phyloP scores from a whole-genome alignment of 2,797 vertebrate genomes.

The Neosalanx taihuensis region DNA sequence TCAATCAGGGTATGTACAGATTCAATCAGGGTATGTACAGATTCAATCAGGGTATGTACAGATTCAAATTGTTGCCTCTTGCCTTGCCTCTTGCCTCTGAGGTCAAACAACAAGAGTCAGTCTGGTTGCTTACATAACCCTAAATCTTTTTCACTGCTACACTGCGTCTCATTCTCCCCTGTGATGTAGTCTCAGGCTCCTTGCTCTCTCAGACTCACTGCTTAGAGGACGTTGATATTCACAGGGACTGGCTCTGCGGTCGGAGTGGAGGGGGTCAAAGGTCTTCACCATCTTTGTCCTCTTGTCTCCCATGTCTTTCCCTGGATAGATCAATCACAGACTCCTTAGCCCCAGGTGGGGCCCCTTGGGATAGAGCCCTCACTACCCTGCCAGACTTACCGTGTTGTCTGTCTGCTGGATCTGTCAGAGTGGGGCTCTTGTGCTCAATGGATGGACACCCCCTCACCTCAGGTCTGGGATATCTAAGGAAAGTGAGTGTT shows the following conservation, averaged over 20 bases:
- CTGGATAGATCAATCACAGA: background rate
- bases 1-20: too few relatives aligned
- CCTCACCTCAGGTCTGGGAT: background rate
- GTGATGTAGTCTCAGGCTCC: too few relatives aligned
- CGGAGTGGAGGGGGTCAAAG: background rate
- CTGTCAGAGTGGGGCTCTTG: background rate
- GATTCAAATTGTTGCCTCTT: too few relatives aligned
- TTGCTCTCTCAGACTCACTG: too few relatives aligned
- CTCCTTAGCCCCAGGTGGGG: background rate
- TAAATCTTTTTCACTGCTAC: too few relatives aligned
- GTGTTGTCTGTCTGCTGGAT: background rate
- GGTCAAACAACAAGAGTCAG: too few relatives aligned
- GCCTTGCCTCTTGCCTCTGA: too few relatives aligned
- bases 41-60: too few relatives aligned
- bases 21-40: too few relatives aligned
- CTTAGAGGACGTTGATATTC: too few relatives aligned
- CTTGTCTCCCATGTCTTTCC: background rate
- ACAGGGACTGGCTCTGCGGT: background rate
- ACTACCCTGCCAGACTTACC: background rate
- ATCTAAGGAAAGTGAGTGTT: background rate
- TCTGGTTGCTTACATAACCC: too few relatives aligned
- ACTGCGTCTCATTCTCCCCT: too few relatives aligned
- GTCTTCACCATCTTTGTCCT: background rate
- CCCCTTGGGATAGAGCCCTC: background rate
- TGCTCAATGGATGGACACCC: background rate